A percentile compares a stretch with the other conserved stretches of the same genome.
These are phyloP conservation scores for Choloepus hoffmanni DNA, from an alignment of 2,113 vertebrate genomes.

Conservation along the genomic window DNA sequence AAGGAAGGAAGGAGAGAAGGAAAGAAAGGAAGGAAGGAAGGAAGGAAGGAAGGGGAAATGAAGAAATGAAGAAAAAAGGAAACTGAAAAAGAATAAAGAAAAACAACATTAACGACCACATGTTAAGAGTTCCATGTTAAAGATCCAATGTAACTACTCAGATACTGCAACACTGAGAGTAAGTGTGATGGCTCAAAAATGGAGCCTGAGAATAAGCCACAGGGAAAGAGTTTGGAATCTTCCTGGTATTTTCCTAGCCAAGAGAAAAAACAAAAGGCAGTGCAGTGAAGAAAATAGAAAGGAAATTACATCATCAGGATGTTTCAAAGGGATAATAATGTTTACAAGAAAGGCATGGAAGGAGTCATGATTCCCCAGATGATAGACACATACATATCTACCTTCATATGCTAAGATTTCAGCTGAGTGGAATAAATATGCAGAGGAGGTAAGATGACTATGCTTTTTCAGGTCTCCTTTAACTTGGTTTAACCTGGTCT, in stretches of 20 bases:
- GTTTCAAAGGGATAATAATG: conserved; percentile 24
- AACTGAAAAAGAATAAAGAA: not conserved
- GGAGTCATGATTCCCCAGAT: not conserved
- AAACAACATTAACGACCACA: not conserved
- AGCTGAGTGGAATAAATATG: not conserved
- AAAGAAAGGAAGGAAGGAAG: not conserved
- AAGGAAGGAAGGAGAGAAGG: not conserved
- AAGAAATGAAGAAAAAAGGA: not conserved
- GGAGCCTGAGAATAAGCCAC: not conserved
- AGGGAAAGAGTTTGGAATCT: not conserved
- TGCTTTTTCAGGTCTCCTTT: not conserved
- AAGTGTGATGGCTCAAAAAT: not conserved
- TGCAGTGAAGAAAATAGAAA: not conserved
- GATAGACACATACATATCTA: not conserved
- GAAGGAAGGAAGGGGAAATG: not conserved
- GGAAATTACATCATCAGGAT: not conserved
- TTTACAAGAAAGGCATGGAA: not conserved
- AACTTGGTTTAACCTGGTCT: too few species aligned
- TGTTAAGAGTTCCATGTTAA: not conserved
- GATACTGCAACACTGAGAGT: not conserved
- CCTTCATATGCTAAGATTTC: not conserved
- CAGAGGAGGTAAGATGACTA: not conserved
- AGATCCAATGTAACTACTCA: not conserved
- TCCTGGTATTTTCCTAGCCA: conserved; percentile 20
- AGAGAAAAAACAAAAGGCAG: rapidly evolving